Evolutionary conservation across 2,797 vertebrate genomes (phyloP).

Genomic region (Nannoperca obscura): DNA sequence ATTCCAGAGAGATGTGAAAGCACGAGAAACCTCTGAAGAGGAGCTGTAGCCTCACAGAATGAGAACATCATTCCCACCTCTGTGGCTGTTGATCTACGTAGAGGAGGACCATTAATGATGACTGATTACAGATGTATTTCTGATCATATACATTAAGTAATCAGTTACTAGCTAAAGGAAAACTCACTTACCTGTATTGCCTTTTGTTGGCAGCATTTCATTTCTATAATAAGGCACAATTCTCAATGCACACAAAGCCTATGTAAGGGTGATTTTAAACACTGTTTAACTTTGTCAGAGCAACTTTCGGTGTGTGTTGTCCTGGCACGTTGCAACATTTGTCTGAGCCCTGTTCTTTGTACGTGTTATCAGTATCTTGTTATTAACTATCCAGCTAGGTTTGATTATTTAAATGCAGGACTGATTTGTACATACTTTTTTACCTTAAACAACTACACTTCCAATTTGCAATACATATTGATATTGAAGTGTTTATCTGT

Average conservation of each 20-base stretch:
- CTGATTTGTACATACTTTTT: background rate
- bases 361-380: background rate
- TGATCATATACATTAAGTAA: background rate
- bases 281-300: constrained; percentile 15
- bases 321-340: background rate
- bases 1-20: constrained; percentile 42
- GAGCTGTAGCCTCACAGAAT: constrained; percentile 23
- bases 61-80: constrained; percentile 11
- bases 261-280: constrained; percentile 16
- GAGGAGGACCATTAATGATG: constrained; percentile 14
- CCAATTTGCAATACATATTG: constrained; percentile 4
- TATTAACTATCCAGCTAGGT: constrained; percentile 3
- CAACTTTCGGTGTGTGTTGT: constrained; percentile 10
- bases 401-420: constrained; percentile 36
- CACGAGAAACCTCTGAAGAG: constrained; percentile 40
- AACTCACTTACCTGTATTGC: constrained; percentile 29
- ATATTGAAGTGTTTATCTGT: constrained; percentile 34
- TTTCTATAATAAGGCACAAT: constrained; percentile 16
- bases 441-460: background rate
- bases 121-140: constrained; percentile 23
- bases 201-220: constrained; percentile 39
- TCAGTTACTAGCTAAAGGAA: constrained; percentile 16
- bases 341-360: constrained; percentile 24
- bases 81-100: background rate
- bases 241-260: constrained; percentile 8